phyloP scores from a whole-genome alignment of 2,113 vertebrate genomes.

The Dolichotis patagonum region DNA sequence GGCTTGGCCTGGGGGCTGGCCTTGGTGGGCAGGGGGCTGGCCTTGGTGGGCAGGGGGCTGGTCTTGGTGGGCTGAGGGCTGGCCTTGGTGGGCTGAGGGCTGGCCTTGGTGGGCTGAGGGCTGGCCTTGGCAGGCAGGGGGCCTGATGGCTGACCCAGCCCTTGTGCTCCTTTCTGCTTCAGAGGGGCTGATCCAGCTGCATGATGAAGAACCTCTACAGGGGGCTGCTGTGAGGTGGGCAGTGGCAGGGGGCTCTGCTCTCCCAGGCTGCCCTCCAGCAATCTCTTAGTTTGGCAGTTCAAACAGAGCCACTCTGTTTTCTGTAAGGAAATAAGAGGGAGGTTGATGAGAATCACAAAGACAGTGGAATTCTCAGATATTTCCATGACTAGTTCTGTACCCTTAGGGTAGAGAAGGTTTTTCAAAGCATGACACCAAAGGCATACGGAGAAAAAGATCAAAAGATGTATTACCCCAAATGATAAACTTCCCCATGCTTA shows the following conservation, averaged over 20 bases:
- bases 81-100: slow-evolving; percentile 78
- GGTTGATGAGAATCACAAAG: slow-evolving; percentile 18
- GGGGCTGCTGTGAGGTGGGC: slow-evolving; percentile 89
- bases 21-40: slow-evolving; percentile 54
- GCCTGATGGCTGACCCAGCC: slow-evolving; percentile 85
- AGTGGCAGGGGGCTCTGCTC: slow-evolving; percentile 89
- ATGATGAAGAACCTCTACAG: slow-evolving; percentile 88
- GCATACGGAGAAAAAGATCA: background rate
- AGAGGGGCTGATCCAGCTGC: slow-evolving; percentile 76
- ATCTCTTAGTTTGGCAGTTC: slow-evolving; percentile 99
- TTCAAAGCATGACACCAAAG: background rate
- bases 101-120: slow-evolving; percentile 81
- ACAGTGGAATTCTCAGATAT: background rate
- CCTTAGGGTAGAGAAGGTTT: background rate
- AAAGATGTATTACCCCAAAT: background rate
- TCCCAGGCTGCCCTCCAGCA: slow-evolving; percentile 95
- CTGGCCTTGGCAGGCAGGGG: background rate
- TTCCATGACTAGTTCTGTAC: background rate
- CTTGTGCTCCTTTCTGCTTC: slow-evolving; percentile 83
- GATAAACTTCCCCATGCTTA: background rate
- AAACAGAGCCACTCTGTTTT: slow-evolving; percentile 99
- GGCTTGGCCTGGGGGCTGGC: slow-evolving; percentile 85
- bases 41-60: slow-evolving; percentile 80
- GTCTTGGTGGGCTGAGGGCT: slow-evolving; percentile 69
- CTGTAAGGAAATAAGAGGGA: slow-evolving; percentile 89